A percentile compares a stretch with the other conserved stretches of the same genome.
phyloP scores from a whole-genome alignment of 2,113 vertebrate genomes.

The Actenoides hombroni region DNA sequence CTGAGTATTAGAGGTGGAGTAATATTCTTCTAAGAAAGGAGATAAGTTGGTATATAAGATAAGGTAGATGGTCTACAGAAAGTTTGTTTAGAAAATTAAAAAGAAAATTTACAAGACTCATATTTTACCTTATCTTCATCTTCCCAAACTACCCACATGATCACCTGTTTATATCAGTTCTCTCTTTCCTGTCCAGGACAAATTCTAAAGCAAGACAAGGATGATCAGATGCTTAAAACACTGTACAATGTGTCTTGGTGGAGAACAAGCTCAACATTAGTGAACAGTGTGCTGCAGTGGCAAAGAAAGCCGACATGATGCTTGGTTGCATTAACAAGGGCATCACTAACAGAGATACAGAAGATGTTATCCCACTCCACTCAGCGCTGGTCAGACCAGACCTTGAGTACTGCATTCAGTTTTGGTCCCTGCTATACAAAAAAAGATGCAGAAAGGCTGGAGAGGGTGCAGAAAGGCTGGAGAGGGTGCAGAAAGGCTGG shows the following conservation, averaged over 20 bases:
- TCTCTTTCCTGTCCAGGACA: not conserved
- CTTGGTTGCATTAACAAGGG: no score
- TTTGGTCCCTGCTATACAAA: no score
- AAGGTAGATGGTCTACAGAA: not conserved
- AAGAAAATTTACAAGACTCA: accelerated
- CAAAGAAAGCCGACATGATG: no score
- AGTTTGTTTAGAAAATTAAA: not conserved
- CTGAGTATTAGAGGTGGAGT: not conserved
- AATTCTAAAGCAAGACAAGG: not conserved
- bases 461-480: no score
- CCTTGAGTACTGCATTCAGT: no score
- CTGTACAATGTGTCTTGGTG: not conserved
- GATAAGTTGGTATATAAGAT: accelerated
- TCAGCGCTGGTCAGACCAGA: no score
- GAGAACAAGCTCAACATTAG: no score
- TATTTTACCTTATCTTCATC: not conserved
- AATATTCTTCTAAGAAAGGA: not conserved
- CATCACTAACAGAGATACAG: no score
- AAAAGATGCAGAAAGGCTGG: no score
- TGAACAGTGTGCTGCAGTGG: no score
- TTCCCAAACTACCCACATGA: not conserved
- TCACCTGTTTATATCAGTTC: not conserved
- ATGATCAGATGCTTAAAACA: not conserved
- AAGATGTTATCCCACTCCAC: no score
- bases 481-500: no score